Evolutionary conservation across 2,113 vertebrate genomes (phyloP).

Genomic region (Gallinago paraguaiae): DNA sequence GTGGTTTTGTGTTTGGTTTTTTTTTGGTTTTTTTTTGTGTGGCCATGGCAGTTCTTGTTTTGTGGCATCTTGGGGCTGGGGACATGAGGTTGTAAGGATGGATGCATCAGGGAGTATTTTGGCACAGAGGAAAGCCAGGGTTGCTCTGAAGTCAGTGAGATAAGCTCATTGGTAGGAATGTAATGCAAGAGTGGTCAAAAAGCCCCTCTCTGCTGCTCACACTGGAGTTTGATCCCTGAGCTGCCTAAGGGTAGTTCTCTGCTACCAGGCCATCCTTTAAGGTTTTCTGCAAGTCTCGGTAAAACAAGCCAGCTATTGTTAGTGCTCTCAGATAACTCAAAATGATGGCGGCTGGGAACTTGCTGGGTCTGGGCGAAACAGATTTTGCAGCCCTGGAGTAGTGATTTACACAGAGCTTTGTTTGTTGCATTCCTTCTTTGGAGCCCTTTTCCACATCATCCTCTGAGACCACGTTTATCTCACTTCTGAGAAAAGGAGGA

Average conservation of each 20-base stretch:
- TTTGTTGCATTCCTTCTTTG: not conserved
- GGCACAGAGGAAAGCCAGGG: not conserved
- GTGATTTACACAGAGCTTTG: not conserved
- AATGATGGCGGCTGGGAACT: not conserved
- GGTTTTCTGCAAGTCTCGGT: not conserved
- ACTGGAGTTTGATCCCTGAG: not conserved
- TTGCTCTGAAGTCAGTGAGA: not conserved
- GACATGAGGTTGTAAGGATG: not conserved
- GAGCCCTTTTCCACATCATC: not conserved
- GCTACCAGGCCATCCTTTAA: not conserved
- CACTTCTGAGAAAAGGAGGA: not conserved
- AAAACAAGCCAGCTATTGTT: conserved; percentile 34
- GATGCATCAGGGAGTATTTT: not conserved
- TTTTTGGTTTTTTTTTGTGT: not conserved
- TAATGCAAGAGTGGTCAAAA: not conserved
- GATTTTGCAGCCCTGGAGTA: not conserved
- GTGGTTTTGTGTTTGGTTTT: too few relatives aligned
- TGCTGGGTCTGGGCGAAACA: not conserved
- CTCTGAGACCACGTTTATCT: not conserved
- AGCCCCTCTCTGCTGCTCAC: not conserved
- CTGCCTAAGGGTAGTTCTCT: not conserved
- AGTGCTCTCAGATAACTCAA: not conserved
- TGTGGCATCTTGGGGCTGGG: not conserved
- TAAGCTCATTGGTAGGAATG: not conserved
- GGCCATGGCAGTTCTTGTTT: not conserved